Evolutionary conservation across 2,113 vertebrate genomes (phyloP).

Genomic region (Platichthys flesus): DNA sequence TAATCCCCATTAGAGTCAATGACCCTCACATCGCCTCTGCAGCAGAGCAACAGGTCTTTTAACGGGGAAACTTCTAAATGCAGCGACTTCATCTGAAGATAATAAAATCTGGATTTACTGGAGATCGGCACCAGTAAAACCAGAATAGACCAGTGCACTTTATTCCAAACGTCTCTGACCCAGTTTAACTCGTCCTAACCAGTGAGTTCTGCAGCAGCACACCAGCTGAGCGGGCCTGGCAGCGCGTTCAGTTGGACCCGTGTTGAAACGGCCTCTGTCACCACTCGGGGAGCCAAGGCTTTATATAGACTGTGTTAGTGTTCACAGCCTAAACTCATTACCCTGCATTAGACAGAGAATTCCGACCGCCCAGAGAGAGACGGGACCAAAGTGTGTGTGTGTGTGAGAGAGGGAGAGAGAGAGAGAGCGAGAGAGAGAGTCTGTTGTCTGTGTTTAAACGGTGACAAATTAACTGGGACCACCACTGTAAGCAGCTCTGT

Average conservation of each 20-base stretch:
- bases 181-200: slow-evolving; percentile 9
- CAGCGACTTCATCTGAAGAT: not conserved
- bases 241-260: slow-evolving; percentile 20
- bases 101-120: not conserved
- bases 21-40: no score
- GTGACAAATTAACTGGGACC: slow-evolving; percentile 51
- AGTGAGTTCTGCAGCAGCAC: slow-evolving; percentile 16
- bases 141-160: not conserved
- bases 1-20: no score
- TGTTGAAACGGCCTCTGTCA: slow-evolving; percentile 50
- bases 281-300: slow-evolving; percentile 44
- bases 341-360: slow-evolving; percentile 39
- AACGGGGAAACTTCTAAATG: not conserved
- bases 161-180: slow-evolving; percentile 20
- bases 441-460: slow-evolving; percentile 49
- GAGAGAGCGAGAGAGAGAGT: not conserved
- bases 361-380: slow-evolving; percentile 45
- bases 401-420: not conserved
- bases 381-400: not conserved
- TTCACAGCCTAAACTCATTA: slow-evolving; percentile 72
- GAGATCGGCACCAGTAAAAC: not conserved
- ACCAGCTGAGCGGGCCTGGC: slow-evolving; percentile 32
- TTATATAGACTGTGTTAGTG: slow-evolving; percentile 71
- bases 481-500: slow-evolving; percentile 12
- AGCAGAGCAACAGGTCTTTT: no score